These are phyloP conservation scores for Gobius niger DNA, from an alignment of 2,113 vertebrate genomes.

Conservation along the genomic window DNA sequence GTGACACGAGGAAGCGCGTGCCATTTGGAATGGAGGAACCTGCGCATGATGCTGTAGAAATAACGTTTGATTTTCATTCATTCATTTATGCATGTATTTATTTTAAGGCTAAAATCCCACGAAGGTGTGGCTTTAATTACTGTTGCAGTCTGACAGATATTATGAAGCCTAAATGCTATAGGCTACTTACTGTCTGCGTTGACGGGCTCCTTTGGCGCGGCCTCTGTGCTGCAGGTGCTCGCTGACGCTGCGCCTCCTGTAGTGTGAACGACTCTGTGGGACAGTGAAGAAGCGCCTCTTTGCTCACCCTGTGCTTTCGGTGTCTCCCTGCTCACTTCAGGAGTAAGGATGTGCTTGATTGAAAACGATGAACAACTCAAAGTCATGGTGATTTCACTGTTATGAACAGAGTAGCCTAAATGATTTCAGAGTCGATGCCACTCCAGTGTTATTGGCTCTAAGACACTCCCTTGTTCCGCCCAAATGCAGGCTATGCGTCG, in stretches of 20 bases:
- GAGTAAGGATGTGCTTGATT: conserved; percentile 77
- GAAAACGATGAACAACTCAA: conserved; percentile 73
- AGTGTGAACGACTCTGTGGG: conserved; percentile 10
- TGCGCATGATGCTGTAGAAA: too few species aligned
- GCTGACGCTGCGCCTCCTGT: conserved; percentile 12
- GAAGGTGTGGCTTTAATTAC: too few species aligned
- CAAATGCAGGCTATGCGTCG: conserved; percentile 9
- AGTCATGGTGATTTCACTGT: conserved; percentile 72
- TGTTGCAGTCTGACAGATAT: too few species aligned
- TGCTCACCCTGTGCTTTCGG: conserved; percentile 5
- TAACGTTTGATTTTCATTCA: too few species aligned
- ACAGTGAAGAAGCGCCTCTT: not conserved
- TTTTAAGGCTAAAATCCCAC: too few species aligned
- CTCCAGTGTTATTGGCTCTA: conserved; percentile 50
- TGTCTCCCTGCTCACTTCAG: conserved; percentile 21
- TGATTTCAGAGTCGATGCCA: conserved; percentile 29
- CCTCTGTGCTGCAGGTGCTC: conserved; percentile 40
- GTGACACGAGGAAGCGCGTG: too few species aligned
- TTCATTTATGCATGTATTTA: too few species aligned
- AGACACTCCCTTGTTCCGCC: conserved; percentile 64
- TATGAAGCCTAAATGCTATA: too few species aligned
- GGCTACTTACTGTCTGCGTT: conserved; percentile 6
- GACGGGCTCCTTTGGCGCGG: conserved; percentile 45
- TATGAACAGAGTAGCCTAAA: conserved; percentile 13
- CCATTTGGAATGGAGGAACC: too few species aligned